phyloP scores from a whole-genome alignment of 2,797 vertebrate genomes.

The Peromyscus nudipes region DNA sequence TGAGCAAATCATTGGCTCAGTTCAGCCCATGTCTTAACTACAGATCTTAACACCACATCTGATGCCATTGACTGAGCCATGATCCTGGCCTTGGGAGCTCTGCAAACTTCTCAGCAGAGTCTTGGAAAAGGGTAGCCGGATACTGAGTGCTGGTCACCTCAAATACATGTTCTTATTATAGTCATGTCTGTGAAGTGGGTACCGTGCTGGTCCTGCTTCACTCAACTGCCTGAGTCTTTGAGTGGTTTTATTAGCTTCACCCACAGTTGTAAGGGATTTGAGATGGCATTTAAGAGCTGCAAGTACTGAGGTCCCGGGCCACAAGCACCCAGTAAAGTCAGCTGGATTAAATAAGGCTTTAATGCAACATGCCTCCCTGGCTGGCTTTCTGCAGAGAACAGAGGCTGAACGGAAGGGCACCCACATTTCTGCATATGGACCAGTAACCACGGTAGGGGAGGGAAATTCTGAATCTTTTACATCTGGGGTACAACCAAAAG shows the following conservation, averaged over 20 bases:
- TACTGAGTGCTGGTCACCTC: not conserved
- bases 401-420: not conserved
- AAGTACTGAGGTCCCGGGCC: constrained; percentile 1
- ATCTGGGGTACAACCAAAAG: not conserved
- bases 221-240: not conserved
- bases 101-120: constrained; percentile 19
- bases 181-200: constrained; percentile 6
- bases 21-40: constrained; percentile 21
- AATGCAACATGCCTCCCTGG: not conserved
- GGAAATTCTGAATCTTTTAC: not conserved
- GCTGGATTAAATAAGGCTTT: not conserved
- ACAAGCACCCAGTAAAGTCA: constrained; percentile 1
- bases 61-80: constrained; percentile 1
- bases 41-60: not conserved
- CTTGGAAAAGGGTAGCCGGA: not conserved
- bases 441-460: not conserved
- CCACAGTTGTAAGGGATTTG: constrained; percentile 11
- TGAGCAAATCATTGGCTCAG: constrained; percentile 50
- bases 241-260: constrained; percentile 58
- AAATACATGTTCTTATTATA: not conserved
- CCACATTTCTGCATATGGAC: not conserved
- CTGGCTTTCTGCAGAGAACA: not conserved
- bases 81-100: not conserved
- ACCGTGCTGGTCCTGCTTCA: constrained; percentile 19
- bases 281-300: constrained; percentile 44